phyloP scores from a whole-genome alignment of 2,888 invertebrate genomes.

The Zelleria hepariella region DNA sequence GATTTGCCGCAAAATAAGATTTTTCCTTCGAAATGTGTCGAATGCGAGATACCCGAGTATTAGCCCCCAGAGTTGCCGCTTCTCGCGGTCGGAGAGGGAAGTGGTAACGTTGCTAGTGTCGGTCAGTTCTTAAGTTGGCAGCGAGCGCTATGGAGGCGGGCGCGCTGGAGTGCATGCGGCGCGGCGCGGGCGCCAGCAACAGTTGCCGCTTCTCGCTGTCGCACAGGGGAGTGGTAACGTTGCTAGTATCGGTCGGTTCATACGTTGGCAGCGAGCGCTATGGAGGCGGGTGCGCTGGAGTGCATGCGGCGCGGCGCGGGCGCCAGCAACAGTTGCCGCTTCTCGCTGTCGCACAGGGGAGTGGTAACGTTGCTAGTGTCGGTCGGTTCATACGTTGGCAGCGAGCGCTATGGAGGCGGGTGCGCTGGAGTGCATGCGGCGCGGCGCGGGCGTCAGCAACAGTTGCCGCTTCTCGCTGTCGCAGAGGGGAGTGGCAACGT shows the following conservation, averaged over 20 bases:
- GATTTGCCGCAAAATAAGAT: too few relatives aligned
- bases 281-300: conserved; percentile 86
- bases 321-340: conserved; percentile 83
- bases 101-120: conserved; percentile 66
- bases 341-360: conserved; percentile 86
- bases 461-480: conserved; percentile 88
- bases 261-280: conserved; percentile 42
- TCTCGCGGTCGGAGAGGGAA: conserved; percentile 86
- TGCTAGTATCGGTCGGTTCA: not conserved
- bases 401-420: conserved; percentile 79
- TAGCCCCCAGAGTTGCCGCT: conserved; percentile 85
- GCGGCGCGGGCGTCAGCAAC: conserved; percentile 72
- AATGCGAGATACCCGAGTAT: too few relatives aligned
- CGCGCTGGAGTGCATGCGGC: conserved; percentile 75
- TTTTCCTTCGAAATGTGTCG: too few relatives aligned
- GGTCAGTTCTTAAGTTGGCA: conserved; percentile 37
- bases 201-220: conserved; percentile 88
- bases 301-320: conserved; percentile 75
- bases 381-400: not conserved
- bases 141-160: conserved; percentile 76
- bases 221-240: conserved; percentile 80
- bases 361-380: conserved; percentile 63
- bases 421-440: conserved; percentile 82
- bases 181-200: conserved; percentile 58
- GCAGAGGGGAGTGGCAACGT: conserved; percentile 80